These are phyloP conservation scores for Beris morrisii DNA, from an alignment of 2,888 invertebrate genomes.

Conservation along the genomic window DNA sequence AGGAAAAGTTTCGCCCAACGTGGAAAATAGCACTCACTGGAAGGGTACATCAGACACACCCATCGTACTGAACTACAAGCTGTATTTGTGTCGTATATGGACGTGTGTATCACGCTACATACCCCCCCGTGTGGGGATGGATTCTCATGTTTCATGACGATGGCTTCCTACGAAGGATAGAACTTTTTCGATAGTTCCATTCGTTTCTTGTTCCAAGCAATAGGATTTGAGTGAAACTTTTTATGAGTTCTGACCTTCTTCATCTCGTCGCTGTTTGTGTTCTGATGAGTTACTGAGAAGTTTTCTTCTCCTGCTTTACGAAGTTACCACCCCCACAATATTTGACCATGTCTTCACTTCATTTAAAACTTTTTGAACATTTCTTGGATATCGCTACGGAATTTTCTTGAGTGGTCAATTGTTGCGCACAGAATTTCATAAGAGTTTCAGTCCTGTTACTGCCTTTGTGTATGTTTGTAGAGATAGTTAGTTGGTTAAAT, in stretches of 20 bases:
- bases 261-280: conserved; percentile 8
- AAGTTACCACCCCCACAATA: conserved; percentile 1
- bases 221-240: conserved; percentile 17
- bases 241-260: conserved; percentile 26
- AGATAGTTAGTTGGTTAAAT: too few relatives aligned
- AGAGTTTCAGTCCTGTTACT: too few relatives aligned
- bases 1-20: conserved; percentile 31
- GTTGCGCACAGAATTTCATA: background rate
- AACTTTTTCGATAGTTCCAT: too few relatives aligned
- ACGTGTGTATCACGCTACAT: too few relatives aligned
- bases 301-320: conserved; percentile 9
- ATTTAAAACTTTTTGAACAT: conserved; percentile 20
- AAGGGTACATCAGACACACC: conserved; percentile 29
- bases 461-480: too few relatives aligned
- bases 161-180: too few relatives aligned
- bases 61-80: conserved; percentile 1
- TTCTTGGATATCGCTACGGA: conserved; percentile 6
- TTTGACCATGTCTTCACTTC: conserved; percentile 27
- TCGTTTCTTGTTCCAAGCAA: too few relatives aligned
- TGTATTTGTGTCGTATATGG: too few relatives aligned
- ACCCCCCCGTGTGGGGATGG: too few relatives aligned
- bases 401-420: conserved; percentile 24
- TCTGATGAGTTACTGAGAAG: conserved; percentile 16
- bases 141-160: too few relatives aligned
- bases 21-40: conserved; percentile 30